A percentile compares a stretch with the other conserved stretches of the same genome.
phyloP scores from a whole-genome alignment of 2,113 vertebrate genomes.

The Pangasianodon hypophthalmus region DNA sequence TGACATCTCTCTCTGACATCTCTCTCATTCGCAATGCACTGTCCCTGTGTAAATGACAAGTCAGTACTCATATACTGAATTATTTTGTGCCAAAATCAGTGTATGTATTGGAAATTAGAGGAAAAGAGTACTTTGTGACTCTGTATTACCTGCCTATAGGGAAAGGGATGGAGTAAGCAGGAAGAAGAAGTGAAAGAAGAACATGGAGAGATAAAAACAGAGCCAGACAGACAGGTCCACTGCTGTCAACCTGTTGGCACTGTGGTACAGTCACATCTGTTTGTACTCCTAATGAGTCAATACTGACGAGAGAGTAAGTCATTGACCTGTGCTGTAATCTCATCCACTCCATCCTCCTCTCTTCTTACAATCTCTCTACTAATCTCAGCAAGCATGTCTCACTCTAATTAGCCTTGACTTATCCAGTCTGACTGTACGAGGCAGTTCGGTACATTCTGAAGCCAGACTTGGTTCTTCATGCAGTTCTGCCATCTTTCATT shows the following conservation, averaged over 20 bases:
- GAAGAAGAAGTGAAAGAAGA: not conserved
- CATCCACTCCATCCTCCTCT: conserved; percentile 42
- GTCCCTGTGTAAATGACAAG: not conserved
- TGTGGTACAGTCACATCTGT: conserved; percentile 15
- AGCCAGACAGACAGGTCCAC: not conserved
- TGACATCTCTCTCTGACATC: not conserved
- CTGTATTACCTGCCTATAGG: not conserved
- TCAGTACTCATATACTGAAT: not conserved
- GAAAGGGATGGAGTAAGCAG: not conserved
- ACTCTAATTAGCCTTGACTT: not conserved
- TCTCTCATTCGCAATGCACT: not conserved
- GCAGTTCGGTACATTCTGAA: not conserved
- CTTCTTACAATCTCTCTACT: conserved; percentile 31
- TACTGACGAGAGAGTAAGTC: conserved; percentile 56
- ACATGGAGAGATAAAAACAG: not conserved
- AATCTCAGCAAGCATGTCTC: conserved; percentile 32
- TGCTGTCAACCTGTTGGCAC: not conserved
- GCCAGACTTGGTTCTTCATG: not conserved
- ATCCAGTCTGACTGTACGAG: not conserved
- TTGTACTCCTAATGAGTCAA: conserved; percentile 59
- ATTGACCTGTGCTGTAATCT: conserved; percentile 56
- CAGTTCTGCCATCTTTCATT: conserved; percentile 10
- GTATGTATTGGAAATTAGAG: not conserved
- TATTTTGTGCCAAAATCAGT: not conserved
- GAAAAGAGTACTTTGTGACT: not conserved